Conservation (phyloP, 1,140 invertebrate genomes). For the Drosophila tropicalis region DNA sequence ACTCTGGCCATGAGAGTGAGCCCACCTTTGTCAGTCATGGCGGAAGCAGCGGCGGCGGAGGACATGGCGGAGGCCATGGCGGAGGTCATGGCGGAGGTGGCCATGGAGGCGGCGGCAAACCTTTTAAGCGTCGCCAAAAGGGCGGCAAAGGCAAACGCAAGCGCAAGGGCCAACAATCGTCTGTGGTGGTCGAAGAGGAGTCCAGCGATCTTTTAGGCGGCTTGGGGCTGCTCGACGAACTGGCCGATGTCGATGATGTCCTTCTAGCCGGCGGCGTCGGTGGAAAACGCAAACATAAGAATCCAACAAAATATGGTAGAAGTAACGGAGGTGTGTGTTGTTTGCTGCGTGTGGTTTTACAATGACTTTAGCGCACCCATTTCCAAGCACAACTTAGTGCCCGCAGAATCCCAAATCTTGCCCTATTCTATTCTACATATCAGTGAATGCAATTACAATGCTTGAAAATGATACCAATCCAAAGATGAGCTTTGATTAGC, state of each 20-base stretch:
- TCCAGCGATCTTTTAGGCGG: conserved; percentile 54
- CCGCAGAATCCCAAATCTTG: conserved; percentile 12
- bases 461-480: neutral
- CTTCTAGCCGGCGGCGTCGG: conserved; percentile 43
- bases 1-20: conserved; percentile 37
- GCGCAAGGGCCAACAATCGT: conserved; percentile 62
- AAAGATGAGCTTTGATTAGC: too few relatives aligned
- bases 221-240: conserved; percentile 70
- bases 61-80: conserved; percentile 34
- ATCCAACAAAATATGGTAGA: conserved; percentile 81
- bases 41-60: conserved; percentile 36
- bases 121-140: conserved; percentile 60
- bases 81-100: conserved; percentile 26
- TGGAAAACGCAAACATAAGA: conserved; percentile 74
- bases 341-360: conserved; percentile 82
- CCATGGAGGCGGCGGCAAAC: conserved; percentile 22
- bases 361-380: conserved; percentile 79
- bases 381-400: conserved; percentile 69
- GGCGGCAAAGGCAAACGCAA: conserved; percentile 68
- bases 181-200: conserved; percentile 60
- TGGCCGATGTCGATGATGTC: conserved; percentile 56
- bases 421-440: conserved; percentile 41
- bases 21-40: conserved; percentile 24
- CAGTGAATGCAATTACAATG: neutral
- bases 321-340: conserved; percentile 82